Evolutionary conservation across 2,888 invertebrate species (phyloP).

Genomic region (Caenorhabditis panamensis): DNA sequence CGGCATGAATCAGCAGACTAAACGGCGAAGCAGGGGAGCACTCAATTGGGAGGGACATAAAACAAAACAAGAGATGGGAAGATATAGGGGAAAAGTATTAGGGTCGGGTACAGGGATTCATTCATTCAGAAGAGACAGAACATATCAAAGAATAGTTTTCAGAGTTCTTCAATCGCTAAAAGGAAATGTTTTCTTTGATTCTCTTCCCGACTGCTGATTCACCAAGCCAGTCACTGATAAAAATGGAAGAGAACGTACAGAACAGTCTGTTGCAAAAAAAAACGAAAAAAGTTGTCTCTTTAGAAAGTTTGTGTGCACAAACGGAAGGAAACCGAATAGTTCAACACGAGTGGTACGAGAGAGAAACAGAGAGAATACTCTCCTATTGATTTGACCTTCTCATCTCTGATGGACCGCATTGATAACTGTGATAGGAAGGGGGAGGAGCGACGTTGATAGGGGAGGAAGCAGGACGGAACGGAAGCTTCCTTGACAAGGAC

Average conservation of each 20-base stretch:
- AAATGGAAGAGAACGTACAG: not conserved
- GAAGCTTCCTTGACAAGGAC: not conserved
- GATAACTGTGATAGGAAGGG: not conserved
- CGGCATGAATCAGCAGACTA: slow-evolving; percentile 36
- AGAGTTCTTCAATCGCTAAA: too few relatives aligned
- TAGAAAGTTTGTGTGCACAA: not conserved
- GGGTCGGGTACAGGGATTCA: too few relatives aligned
- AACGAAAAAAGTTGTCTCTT: not conserved
- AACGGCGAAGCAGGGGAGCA: slow-evolving; percentile 3
- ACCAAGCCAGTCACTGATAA: not conserved
- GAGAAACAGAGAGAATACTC: not conserved
- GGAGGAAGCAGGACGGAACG: not conserved
- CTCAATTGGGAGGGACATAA: slow-evolving; percentile 33
- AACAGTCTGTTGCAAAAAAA: not conserved
- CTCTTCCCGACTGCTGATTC: not conserved
- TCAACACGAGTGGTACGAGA: not conserved
- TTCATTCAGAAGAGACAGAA: too few relatives aligned
- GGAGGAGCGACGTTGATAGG: not conserved
- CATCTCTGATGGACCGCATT: not conserved
- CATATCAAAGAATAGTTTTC: too few relatives aligned
- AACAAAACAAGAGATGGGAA: slow-evolving; percentile 21
- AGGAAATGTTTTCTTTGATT: too few relatives aligned
- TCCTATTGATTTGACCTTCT: slow-evolving; percentile 20
- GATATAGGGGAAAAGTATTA: too few relatives aligned
- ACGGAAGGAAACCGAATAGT: not conserved